Evolutionary conservation across 2,797 vertebrate species (phyloP).

Genomic region (Heliangelus exortis): DNA sequence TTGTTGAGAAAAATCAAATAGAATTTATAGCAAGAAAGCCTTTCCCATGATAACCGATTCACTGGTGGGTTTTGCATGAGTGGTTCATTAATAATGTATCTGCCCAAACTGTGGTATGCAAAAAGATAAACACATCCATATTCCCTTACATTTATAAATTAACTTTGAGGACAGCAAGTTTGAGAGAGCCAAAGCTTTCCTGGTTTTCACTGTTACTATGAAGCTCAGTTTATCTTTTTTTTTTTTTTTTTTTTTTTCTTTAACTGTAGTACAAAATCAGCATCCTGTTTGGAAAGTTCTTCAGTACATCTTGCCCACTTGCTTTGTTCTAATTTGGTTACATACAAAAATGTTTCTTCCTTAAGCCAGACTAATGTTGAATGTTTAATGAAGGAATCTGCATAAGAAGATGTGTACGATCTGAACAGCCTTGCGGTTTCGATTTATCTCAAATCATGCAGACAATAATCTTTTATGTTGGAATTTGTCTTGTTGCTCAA

Average conservation of each 20-base stretch:
- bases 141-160: constrained; percentile 16
- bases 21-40: constrained; percentile 6
- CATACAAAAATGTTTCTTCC: constrained; percentile 27
- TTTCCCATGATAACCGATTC: background rate
- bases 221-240: background rate
- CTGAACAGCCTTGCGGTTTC: background rate
- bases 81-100: constrained; percentile 5
- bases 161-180: background rate
- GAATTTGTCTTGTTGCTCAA: background rate
- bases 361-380: constrained; percentile 28
- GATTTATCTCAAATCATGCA: background rate
- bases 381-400: constrained; percentile 49
- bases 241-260: background rate
- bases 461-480: background rate
- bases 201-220: background rate
- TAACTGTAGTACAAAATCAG: background rate
- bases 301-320: constrained; percentile 17
- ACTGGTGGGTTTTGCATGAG: background rate
- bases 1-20: constrained; percentile 17
- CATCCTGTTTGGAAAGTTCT: background rate
- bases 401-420: constrained; percentile 11
- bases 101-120: background rate
- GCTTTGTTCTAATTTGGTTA: constrained; percentile 44
- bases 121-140: background rate
- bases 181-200: background rate